phyloP scores from a whole-genome alignment of 23 tunicate species.

The Aplidium turbinatum region DNA sequence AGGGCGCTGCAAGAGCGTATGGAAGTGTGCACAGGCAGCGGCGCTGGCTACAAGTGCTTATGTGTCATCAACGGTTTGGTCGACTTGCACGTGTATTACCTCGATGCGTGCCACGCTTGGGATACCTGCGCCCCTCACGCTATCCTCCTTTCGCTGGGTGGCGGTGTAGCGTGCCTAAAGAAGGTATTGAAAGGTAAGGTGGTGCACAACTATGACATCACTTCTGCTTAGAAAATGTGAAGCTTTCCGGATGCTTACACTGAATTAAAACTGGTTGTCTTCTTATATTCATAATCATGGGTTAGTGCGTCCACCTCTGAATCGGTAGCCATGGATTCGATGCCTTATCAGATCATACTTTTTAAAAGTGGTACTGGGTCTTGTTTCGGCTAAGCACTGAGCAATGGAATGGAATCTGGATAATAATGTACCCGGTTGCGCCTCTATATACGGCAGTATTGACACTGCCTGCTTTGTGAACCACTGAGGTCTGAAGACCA shows the following conservation, averaged over 20 bases:
- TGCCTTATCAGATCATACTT: neutral
- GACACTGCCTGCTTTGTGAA: too few species aligned
- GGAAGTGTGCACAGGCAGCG: slow-evolving; percentile 37
- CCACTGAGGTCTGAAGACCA: too few species aligned
- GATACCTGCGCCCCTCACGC: slow-evolving; percentile 95
- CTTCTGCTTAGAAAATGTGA: neutral
- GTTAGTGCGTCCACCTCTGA: too few species aligned
- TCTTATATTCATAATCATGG: too few species aligned
- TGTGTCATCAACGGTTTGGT: slow-evolving; percentile 61
- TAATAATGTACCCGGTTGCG: too few species aligned
- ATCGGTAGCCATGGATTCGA: too few species aligned
- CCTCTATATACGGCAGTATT: too few species aligned
- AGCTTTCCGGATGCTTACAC: neutral
- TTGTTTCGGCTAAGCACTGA: too few species aligned
- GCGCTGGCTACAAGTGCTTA: slow-evolving; percentile 82
- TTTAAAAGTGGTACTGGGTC: too few species aligned
- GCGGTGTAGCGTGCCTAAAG: slow-evolving; percentile 36
- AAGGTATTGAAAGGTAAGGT: slow-evolving; percentile 20
- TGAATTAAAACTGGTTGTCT: too few species aligned
- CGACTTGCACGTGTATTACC: slow-evolving; percentile 54
- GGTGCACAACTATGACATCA: neutral
- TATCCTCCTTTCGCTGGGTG: slow-evolving; percentile 45
- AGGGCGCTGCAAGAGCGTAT: neutral
- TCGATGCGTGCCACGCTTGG: slow-evolving; percentile 76
- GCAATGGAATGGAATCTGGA: too few species aligned